Evolutionary conservation across 2,888 invertebrate genomes (phyloP), one percentile per base, ranked within the genome.

Genomic region (Cryptocephalus moraei): DNA sequence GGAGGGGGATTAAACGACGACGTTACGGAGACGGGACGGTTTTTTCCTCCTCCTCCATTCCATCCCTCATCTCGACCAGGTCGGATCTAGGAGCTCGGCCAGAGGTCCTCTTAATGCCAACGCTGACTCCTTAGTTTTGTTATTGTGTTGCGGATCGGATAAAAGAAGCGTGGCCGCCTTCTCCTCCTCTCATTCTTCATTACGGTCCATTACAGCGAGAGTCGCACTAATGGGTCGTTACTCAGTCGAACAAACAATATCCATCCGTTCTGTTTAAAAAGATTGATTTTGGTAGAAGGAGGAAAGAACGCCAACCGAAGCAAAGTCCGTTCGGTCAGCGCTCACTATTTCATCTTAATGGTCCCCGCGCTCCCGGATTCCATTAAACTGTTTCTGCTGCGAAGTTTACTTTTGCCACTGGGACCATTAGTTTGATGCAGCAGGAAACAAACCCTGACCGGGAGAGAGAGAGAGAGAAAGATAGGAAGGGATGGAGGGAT

Each of bases 311-410:
- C 46, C 38, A 49, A 47, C 36, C 31, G 40, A 12, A 54, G 52
- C 52, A 49, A 52, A 49, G 47, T 51, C 56, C 54, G 54, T 59
- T 60, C 61, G 57, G 60, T 60, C 59, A 58, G 62, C 60, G 62
- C 57, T 61, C 62, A 71, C 66, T 75, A 75, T 75, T 74, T 75
- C 75, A 75, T 75, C 75, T 75, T 75, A 75, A 75, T 75, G 74
- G 74, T 71, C 73, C 73, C 74, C 67, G 67, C 69, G 72, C 69
- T 67, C 71, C 73, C 67, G 71, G 73, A 74, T 75, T 74, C 75
- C 75, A 75, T 75, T 75, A 75, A 73, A 74, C 72, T 72, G 73
- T 72, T 73, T 71, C 71, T 71, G 70, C 64, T 64, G 67, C 67
- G 63, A 69, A 69, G 70, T 69, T 70, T 70, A 70, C 68, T 69